Percentiles rank a stretch among this genome's conserved stretches.
Evolutionary conservation across 2,888 invertebrate species (phyloP).

Genomic region (Leucophenga montana): DNA sequence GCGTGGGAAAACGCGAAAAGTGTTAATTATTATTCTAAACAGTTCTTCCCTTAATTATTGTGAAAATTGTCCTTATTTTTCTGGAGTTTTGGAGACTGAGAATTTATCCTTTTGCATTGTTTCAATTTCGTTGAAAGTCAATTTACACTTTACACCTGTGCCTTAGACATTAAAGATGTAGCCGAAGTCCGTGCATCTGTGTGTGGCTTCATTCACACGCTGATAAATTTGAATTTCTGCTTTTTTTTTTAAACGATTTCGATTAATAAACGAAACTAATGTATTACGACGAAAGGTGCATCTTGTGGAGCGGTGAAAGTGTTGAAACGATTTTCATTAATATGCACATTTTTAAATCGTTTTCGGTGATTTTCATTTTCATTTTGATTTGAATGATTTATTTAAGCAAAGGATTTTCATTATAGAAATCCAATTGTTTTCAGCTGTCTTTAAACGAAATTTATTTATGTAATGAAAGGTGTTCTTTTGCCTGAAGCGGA

Average conservation of each 20-base stretch:
- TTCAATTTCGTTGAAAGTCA: conserved; percentile 38
- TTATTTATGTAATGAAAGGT: neutral
- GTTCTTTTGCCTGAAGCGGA: neutral
- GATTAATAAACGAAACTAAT: conserved; percentile 33
- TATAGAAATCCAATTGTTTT: conserved; percentile 19
- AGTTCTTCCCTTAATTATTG: conserved; percentile 34
- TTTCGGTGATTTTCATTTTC: conserved; percentile 18
- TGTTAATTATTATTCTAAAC: conserved; percentile 61
- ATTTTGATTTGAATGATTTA: conserved; percentile 55
- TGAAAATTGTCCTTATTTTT: conserved; percentile 40
- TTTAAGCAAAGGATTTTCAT: conserved; percentile 27
- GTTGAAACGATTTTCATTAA: conserved; percentile 54
- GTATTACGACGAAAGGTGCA: conserved; percentile 46
- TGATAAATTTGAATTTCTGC: conserved; percentile 61
- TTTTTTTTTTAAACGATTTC: conserved; percentile 40
- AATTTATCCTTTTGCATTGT: conserved; percentile 44
- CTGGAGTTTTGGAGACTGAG: conserved; percentile 40
- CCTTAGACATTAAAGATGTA: conserved; percentile 13
- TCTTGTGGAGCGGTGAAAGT: conserved; percentile 19
- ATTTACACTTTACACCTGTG: conserved; percentile 63
- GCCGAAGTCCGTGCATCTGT: conserved; percentile 31
- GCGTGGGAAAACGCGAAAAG: conserved; percentile 63
- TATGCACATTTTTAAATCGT: neutral
- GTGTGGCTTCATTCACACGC: conserved; percentile 68
- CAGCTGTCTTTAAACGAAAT: conserved; percentile 42